These are phyloP conservation scores for Sternarchorhynchus goeldii DNA, from an alignment of 2,797 vertebrate genomes.

Conservation along the genomic window DNA sequence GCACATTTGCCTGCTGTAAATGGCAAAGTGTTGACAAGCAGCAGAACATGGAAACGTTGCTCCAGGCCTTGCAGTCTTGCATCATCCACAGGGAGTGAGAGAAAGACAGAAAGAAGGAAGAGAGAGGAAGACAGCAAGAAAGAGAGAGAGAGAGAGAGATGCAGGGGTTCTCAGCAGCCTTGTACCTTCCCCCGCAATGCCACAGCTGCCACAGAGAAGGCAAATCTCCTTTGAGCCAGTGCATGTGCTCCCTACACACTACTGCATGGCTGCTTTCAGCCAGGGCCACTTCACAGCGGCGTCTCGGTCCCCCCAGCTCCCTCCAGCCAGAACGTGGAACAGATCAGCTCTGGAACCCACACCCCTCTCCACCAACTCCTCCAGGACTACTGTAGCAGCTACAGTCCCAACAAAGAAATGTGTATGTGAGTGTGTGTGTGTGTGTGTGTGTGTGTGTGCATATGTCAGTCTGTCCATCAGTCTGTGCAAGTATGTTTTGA, in stretches of 20 bases:
- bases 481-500: conserved; percentile 51
- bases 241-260: conserved; percentile 45
- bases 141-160: conserved; percentile 64
- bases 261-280: conserved; percentile 49
- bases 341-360: conserved; percentile 46
- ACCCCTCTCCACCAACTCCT: conserved; percentile 30
- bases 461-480: conserved; percentile 15
- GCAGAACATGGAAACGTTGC: conserved; percentile 75
- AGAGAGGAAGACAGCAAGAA: conserved; percentile 55
- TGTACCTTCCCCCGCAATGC: conserved; percentile 52
- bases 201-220: conserved; percentile 47
- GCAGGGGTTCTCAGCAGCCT: conserved; percentile 55
- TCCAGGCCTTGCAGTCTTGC: conserved; percentile 76
- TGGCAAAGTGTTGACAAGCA: conserved; percentile 70
- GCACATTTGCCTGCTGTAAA: conserved; percentile 77
- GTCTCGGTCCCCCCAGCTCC: conserved; percentile 34
- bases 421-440: conserved; percentile 23
- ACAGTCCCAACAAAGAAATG: conserved; percentile 42
- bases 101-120: conserved; percentile 29
- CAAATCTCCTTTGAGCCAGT: conserved; percentile 55
- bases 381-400: conserved; percentile 27
- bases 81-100: conserved; percentile 77
- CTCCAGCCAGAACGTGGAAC: conserved; percentile 37
- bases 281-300: conserved; percentile 52
- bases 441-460: conserved; percentile 17